These are phyloP conservation scores for Tachypleus tridentatus DNA, from an alignment of 1,140 invertebrate species.

Conservation along the genomic window DNA sequence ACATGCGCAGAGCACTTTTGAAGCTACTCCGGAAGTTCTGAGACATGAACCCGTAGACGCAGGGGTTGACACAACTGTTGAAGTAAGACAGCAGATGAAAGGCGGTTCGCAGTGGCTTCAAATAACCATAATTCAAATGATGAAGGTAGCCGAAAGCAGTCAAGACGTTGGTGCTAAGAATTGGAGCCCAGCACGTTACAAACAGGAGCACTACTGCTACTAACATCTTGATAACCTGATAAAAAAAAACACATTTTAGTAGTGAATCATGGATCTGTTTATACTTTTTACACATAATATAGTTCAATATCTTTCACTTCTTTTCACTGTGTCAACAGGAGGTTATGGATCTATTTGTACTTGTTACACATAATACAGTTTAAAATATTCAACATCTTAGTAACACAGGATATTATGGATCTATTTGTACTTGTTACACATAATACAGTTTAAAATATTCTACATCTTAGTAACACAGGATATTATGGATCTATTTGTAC, in stretches of 20 bases:
- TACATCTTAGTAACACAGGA: no score
- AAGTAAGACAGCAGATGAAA: slow-evolving; percentile 54
- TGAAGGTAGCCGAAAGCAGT: slow-evolving; percentile 46
- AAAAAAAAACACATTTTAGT: neutral
- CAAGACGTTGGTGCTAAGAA: slow-evolving; percentile 51
- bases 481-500: no score
- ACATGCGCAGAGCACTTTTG: slow-evolving; percentile 35
- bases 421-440: no score
- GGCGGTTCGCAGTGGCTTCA: slow-evolving; percentile 48
- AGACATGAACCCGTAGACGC: slow-evolving; percentile 69
- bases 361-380: no score
- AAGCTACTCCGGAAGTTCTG: slow-evolving; percentile 58
- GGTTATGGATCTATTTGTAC: no score
- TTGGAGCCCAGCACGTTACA: slow-evolving; percentile 52
- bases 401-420: no score
- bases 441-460: no score
- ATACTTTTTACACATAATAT: no score
- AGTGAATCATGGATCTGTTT: no score
- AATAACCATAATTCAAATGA: slow-evolving; percentile 37
- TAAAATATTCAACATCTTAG: no score
- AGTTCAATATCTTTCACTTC: no score
- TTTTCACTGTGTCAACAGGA: no score
- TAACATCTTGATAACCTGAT: slow-evolving; percentile 56
- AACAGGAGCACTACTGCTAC: slow-evolving; percentile 55
- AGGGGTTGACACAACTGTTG: slow-evolving; percentile 62